Evolutionary conservation across 2,888 invertebrate genomes (phyloP).

Genomic region (Choristoneura rosaceana): DNA sequence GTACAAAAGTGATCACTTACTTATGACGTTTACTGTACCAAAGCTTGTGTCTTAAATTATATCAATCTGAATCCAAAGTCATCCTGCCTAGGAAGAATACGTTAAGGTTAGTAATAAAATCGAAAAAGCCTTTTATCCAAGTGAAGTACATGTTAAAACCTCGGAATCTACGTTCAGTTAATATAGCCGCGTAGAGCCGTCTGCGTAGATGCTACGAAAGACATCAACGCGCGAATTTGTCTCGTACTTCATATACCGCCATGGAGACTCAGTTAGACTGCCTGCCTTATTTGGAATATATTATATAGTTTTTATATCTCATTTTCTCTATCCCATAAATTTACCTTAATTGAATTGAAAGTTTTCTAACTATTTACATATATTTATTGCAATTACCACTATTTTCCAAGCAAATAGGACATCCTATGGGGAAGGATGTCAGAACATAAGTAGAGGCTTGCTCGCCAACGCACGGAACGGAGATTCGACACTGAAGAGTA

Average conservation of each 20-base stretch:
- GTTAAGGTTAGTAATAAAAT: neutral
- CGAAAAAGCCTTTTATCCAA: neutral
- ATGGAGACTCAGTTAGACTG: neutral
- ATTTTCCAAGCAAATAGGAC: neutral
- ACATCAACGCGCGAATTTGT: slow-evolving; percentile 64
- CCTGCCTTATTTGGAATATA: neutral
- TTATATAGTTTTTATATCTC: neutral
- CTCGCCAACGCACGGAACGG: too few relatives aligned
- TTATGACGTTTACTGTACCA: too few relatives aligned
- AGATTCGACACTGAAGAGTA: too few relatives aligned
- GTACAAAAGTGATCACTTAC: too few relatives aligned
- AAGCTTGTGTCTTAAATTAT: too few relatives aligned
- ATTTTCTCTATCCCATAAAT: neutral
- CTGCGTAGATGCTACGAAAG: slow-evolving; percentile 54
- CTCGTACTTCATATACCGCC: too few relatives aligned
- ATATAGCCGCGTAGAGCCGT: neutral
- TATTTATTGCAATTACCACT: neutral
- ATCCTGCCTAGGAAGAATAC: neutral
- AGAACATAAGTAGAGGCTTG: too few relatives aligned
- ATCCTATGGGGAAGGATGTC: too few relatives aligned
- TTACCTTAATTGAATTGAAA: neutral
- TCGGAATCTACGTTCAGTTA: neutral
- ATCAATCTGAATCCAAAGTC: too few relatives aligned
- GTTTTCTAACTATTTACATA: neutral
- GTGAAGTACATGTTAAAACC: neutral